Conservation (phyloP, 2,797 vertebrate species). For the Oreortyx pictus region DNA sequence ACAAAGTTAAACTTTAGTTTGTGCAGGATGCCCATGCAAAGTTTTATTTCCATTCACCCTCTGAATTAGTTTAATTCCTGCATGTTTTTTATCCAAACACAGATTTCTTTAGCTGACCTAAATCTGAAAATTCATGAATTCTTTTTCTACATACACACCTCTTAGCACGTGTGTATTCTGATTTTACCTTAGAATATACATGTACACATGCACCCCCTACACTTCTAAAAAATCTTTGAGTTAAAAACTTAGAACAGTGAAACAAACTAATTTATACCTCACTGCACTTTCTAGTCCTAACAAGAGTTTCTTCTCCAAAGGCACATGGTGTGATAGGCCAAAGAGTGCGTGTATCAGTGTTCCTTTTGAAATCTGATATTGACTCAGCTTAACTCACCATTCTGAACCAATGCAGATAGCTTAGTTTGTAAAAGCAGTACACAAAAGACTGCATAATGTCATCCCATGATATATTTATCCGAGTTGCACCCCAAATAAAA, state of each 20-base stretch:
- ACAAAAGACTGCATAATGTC: background rate
- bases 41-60: background rate
- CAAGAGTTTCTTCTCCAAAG: background rate
- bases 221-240: background rate
- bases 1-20: background rate
- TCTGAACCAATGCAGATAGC: background rate
- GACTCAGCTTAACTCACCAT: background rate
- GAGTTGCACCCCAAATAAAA: slow-evolving; percentile 22
- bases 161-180: background rate
- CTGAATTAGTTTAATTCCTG: background rate
- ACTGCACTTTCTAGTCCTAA: background rate
- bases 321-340: background rate
- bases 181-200: background rate
- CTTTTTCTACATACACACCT: background rate
- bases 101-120: background rate
- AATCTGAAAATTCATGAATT: background rate
- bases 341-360: background rate
- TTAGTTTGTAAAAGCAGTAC: background rate
- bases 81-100: background rate
- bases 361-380: background rate
- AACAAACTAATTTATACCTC: background rate
- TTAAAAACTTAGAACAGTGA: background rate
- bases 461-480: slow-evolving; percentile 5
- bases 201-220: background rate
- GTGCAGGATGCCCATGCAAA: background rate